Evolutionary conservation across 2,888 invertebrate species (phyloP).

Genomic region (Cybosia mesomella): DNA sequence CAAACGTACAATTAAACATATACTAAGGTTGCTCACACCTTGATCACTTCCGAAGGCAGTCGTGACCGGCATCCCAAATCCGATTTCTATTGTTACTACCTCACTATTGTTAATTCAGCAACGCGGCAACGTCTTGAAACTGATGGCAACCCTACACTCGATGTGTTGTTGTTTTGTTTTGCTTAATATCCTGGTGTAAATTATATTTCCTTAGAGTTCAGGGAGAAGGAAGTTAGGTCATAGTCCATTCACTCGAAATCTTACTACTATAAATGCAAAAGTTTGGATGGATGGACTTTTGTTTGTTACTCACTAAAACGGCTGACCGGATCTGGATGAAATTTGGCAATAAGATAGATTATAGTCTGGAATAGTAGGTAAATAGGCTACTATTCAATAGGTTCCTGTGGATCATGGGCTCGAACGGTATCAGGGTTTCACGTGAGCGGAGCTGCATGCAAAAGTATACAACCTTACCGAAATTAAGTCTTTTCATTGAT

Average conservation of each 20-base stretch:
- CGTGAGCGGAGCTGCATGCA: too few relatives aligned
- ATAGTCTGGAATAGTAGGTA: too few relatives aligned
- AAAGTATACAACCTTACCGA: too few relatives aligned
- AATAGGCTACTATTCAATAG: too few relatives aligned
- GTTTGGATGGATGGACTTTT: too few relatives aligned
- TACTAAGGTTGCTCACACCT: constrained; percentile 49
- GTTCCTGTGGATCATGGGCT: too few relatives aligned
- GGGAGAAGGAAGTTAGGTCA: not conserved
- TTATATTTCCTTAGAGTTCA: not conserved
- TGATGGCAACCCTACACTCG: not conserved
- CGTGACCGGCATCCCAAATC: constrained; percentile 50
- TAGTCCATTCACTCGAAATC: not conserved
- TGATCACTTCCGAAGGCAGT: constrained; percentile 50
- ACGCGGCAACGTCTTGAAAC: not conserved
- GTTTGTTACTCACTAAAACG: too few relatives aligned
- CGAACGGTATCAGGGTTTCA: too few relatives aligned
- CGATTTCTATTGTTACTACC: constrained; percentile 48
- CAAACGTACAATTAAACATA: constrained; percentile 31
- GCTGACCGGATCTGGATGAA: too few relatives aligned
- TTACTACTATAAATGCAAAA: too few relatives aligned
- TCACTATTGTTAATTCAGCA: constrained; percentile 32
- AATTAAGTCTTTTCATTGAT: too few relatives aligned
- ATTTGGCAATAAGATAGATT: too few relatives aligned
- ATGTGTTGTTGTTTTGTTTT: not conserved
- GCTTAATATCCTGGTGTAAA: not conserved